phyloP scores from a whole-genome alignment of 2,888 invertebrate genomes.

The Xanthorhoe spadicearia region DNA sequence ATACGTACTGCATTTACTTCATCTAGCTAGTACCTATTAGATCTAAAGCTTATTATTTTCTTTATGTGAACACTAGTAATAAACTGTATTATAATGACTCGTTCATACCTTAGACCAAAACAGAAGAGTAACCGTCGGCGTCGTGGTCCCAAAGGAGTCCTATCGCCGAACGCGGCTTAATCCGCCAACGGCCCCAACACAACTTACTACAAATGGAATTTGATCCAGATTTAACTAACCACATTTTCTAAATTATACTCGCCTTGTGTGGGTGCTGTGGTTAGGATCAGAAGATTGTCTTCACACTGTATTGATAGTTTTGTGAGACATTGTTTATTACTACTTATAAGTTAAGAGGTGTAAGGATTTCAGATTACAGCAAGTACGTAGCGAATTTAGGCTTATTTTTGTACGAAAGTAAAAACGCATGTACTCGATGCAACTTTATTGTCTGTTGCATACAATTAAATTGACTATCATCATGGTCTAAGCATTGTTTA shows the following conservation, averaged over 20 bases:
- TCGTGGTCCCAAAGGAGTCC: constrained; percentile 69
- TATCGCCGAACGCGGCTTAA: constrained; percentile 76
- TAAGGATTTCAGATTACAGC: too few relatives aligned
- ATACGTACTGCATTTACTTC: too few relatives aligned
- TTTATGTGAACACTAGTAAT: not conserved
- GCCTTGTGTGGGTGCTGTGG: constrained; percentile 6
- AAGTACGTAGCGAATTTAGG: too few relatives aligned
- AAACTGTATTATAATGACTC: not conserved
- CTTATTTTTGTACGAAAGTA: too few relatives aligned
- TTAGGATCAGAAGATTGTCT: not conserved
- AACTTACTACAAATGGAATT: constrained; percentile 79
- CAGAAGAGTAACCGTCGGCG: constrained; percentile 59
- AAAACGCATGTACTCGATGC: too few relatives aligned
- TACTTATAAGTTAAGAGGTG: too few relatives aligned
- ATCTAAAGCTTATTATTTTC: too few relatives aligned
- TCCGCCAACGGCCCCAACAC: constrained; percentile 77
- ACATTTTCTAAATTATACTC: constrained; percentile 52
- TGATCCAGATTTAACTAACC: constrained; percentile 79
- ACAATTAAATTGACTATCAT: too few relatives aligned
- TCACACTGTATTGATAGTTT: constrained; percentile 6
- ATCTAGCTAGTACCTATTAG: too few relatives aligned
- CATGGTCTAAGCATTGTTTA: too few relatives aligned
- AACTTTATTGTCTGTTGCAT: too few relatives aligned
- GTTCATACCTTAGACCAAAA: constrained; percentile 35
- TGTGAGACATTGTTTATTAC: not conserved